Conservation (phyloP, 2,113 vertebrate species). For the Hipposideros armiger region DNA sequence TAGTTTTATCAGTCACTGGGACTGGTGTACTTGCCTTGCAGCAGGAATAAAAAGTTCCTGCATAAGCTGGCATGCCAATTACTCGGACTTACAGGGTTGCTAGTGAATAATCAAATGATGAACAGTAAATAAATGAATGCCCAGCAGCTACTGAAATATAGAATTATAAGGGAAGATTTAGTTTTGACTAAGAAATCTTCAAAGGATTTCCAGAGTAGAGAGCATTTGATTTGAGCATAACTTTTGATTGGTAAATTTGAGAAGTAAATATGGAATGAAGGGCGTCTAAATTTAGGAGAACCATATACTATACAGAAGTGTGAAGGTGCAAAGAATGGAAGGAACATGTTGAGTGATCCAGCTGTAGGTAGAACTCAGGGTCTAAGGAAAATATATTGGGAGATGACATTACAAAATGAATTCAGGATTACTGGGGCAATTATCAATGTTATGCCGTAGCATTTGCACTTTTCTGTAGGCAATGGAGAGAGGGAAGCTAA, state of each 20-base stretch:
- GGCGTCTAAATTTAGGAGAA: neutral
- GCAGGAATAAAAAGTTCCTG: neutral
- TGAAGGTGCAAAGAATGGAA: neutral
- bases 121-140: neutral
- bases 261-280: neutral
- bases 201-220: neutral
- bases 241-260: neutral
- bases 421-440: neutral
- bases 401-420: neutral
- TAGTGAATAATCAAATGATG: conserved; percentile 1
- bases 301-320: neutral
- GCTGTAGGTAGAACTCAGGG: neutral
- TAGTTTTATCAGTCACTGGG: neutral
- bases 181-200: neutral
- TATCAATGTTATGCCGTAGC: neutral
- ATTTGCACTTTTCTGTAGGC: neutral
- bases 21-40: neutral
- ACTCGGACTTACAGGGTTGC: neutral
- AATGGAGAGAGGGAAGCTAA: neutral
- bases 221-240: neutral
- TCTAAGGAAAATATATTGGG: neutral
- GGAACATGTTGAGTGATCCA: neutral
- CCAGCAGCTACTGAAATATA: neutral
- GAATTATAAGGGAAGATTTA: neutral
- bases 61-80: neutral